Conservation (phyloP, 2,888 invertebrate species). For the Chouioia cunea region DNA sequence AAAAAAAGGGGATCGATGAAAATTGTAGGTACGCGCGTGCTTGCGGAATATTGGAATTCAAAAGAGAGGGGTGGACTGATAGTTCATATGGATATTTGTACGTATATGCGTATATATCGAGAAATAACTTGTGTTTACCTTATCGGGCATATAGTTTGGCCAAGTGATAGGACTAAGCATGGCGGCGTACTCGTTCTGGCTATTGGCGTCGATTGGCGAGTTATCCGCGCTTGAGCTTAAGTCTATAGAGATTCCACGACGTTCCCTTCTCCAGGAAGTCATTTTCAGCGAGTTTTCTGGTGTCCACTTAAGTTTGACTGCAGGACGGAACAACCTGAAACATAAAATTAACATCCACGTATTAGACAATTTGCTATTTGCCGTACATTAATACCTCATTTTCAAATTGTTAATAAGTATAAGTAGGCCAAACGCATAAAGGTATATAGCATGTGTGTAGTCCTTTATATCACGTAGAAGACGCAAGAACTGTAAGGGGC, state of each 20-base stretch:
- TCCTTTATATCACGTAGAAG: too few relatives aligned
- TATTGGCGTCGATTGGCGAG: conserved; percentile 45
- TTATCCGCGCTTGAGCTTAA: conserved; percentile 57
- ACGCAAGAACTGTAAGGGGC: not conserved
- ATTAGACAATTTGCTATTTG: conserved; percentile 3
- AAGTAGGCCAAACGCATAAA: too few relatives aligned
- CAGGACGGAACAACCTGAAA: conserved; percentile 63
- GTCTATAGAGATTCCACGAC: conserved; percentile 57
- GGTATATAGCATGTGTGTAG: too few relatives aligned
- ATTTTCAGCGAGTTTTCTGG: conserved; percentile 58
- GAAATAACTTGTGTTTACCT: conserved; percentile 54
- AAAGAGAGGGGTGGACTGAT: too few relatives aligned
- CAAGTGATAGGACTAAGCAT: conserved; percentile 51
- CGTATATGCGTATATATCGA: too few relatives aligned
- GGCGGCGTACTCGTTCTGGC: conserved; percentile 59
- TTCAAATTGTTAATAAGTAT: not conserved
- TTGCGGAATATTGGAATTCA: not conserved
- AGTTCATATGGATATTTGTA: too few relatives aligned
- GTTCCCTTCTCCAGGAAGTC: conserved; percentile 52
- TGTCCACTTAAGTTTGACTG: conserved; percentile 61
- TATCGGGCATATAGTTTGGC: conserved; percentile 57
- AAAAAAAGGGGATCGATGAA: too few relatives aligned
- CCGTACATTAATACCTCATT: not conserved
- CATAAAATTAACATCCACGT: conserved; percentile 1
- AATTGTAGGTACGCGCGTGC: not conserved